Base-by-base conservation (phyloP, 1,140 invertebrate species). In the Calliopsis andreniformis region DNA sequence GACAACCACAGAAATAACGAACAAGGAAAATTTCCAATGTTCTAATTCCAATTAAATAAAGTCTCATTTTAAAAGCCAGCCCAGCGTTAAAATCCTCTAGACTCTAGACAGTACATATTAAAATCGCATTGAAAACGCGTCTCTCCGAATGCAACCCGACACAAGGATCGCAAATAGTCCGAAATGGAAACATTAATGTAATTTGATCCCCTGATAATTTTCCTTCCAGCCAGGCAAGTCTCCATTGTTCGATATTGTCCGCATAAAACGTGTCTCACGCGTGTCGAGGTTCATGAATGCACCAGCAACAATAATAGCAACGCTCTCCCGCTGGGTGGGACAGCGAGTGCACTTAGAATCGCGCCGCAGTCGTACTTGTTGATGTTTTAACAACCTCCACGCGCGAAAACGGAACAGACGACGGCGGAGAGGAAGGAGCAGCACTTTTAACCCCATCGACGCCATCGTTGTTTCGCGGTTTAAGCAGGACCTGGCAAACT, bases 381-480 rank as follows among this genome's bases (percentile, higher is more conserved):
- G 66, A 78, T 78, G 69, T 78, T 72, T 78, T 72, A 78, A 78
- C 76, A 72, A 58, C 68, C 61, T n/a, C 51, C 76, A 72, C 69
- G 69, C 58, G 69, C 69, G 59, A 73, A 73, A 78, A 78, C n/a
- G 28, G 45, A 75, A 47, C 20, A 39, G 35, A 39, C 35, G 35
- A 39, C 35, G 35, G 4, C 35, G n/a, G n/a, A n/a, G n/a, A 39
- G 64, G 1, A 35, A 20, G 71, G 18, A 18, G 30, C 42, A 16
- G 68, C 53, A 75, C 72, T 75, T 75, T 75, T 47, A 75, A 75
- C 63, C 72, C 62, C 43, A 35, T n/a, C 53, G 62, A 55, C 55
- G 32, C 39, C 61, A 53, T 45, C 51, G 28, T 32, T 32, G 25
- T 30, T 28, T 35, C 8, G 14, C 58, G 58, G 32, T 71, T 51